Percentiles rank a stretch among this genome's conserved stretches.
Evolutionary conservation across 2,797 vertebrate species (phyloP).

Genomic region (Lates japonicus): DNA sequence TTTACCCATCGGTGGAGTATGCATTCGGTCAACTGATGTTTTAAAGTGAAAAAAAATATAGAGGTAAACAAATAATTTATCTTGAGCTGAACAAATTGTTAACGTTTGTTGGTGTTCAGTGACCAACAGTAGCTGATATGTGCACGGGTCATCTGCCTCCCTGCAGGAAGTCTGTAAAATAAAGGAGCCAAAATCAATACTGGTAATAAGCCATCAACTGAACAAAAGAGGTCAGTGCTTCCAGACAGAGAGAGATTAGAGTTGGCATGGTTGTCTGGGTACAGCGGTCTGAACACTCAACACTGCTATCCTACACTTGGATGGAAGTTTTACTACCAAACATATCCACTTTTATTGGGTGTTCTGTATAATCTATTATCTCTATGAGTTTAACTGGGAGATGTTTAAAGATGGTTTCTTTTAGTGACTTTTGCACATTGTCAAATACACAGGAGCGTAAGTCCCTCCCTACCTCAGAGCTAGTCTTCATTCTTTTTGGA

Average conservation of each 20-base stretch:
- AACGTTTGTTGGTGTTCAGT: constrained; percentile 23
- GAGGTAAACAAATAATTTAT: background rate
- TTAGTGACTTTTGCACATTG: background rate
- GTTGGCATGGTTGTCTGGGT: constrained; percentile 58
- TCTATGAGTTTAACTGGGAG: background rate
- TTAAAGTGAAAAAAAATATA: background rate
- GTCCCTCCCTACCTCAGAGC: background rate
- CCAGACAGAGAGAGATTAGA: constrained; percentile 73
- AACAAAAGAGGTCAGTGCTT: constrained; percentile 80
- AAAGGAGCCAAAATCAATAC: constrained; percentile 82
- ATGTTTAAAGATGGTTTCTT: background rate
- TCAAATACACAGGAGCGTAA: background rate
- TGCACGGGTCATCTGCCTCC: constrained; percentile 65
- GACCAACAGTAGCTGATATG: constrained; percentile 67
- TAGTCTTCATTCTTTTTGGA: background rate
- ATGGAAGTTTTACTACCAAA: constrained; percentile 32
- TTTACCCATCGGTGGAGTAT: constrained; percentile 7
- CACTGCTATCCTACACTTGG: background rate
- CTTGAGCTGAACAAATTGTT: constrained; percentile 2
- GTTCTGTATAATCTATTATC: background rate
- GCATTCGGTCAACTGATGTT: background rate
- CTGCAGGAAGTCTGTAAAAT: constrained; percentile 70
- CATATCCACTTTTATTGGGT: constrained; percentile 27
- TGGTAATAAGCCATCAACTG: constrained; percentile 76
- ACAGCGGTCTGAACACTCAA: constrained; percentile 2